Percentiles rank a stretch among this genome's conserved stretches.
phyloP scores from a whole-genome alignment of 2,888 invertebrate genomes.

The Chorisops tibialis region DNA sequence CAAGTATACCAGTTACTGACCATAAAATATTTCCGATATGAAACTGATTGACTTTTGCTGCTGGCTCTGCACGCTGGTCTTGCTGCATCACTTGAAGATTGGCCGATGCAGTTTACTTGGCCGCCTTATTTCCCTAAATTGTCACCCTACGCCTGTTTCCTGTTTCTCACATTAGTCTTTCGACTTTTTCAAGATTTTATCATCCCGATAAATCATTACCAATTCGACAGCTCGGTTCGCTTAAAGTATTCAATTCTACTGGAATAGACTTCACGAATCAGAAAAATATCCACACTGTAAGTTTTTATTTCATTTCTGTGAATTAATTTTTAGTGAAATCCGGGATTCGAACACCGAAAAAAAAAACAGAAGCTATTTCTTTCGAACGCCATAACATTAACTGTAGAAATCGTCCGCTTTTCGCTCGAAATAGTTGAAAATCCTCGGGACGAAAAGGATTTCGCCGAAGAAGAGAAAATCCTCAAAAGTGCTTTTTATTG shows the following conservation, averaged over 20 bases:
- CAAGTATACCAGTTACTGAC: background rate
- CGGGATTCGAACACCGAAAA: no score
- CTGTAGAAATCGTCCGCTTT: slow-evolving; percentile 2
- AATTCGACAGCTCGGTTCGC: no score
- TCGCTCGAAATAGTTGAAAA: slow-evolving; percentile 9
- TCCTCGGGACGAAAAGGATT: background rate
- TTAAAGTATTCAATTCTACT: no score
- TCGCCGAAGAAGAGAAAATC: slow-evolving; percentile 11
- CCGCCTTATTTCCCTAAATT: slow-evolving; percentile 1
- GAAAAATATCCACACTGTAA: background rate
- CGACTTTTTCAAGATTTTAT: background rate
- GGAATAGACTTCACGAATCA: background rate
- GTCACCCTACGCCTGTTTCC: background rate
- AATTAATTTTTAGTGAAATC: slow-evolving; percentile 20
- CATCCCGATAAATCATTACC: background rate
- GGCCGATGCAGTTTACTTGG: background rate
- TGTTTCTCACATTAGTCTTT: slow-evolving; percentile 7
- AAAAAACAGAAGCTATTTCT: background rate
- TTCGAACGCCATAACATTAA: background rate
- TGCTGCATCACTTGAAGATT: background rate
- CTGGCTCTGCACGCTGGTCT: background rate
- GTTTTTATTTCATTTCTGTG: background rate
- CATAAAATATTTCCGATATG: background rate
- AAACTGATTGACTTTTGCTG: background rate
- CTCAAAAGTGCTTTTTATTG: slow-evolving; percentile 24